Evolutionary conservation across 2,888 invertebrate genomes (phyloP).

Genomic region (Acleris emargana): DNA sequence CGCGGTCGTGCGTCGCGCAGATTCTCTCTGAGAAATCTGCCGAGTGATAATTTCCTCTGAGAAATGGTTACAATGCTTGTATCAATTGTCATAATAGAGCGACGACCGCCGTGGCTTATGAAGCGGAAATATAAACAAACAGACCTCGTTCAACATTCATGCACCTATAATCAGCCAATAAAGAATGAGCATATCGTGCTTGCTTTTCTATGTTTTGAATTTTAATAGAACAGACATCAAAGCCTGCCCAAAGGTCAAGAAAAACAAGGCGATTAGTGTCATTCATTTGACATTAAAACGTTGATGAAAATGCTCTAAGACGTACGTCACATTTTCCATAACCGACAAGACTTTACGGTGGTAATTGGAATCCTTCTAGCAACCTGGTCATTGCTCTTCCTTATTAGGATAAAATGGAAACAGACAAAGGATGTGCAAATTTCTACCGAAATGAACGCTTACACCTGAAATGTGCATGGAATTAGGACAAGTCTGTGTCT

Average conservation of each 20-base stretch:
- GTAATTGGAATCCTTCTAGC: too few relatives aligned
- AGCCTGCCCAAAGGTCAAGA: too few relatives aligned
- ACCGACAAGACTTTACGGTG: too few relatives aligned
- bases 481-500: constrained; percentile 9
- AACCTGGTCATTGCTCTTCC: too few relatives aligned
- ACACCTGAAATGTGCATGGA: constrained; percentile 9
- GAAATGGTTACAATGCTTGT: constrained; percentile 13
- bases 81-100: constrained; percentile 8
- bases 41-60: constrained; percentile 14
- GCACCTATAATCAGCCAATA: background rate
- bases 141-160: background rate
- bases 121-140: constrained; percentile 25
- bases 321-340: too few relatives aligned
- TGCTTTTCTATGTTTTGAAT: too few relatives aligned
- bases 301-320: too few relatives aligned
- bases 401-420: background rate
- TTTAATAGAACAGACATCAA: too few relatives aligned
- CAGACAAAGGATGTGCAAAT: background rate
- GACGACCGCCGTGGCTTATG: background rate
- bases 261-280: too few relatives aligned
- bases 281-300: too few relatives aligned
- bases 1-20: constrained; percentile 2
- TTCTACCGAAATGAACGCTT: background rate
- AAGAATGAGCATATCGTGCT: too few relatives aligned
- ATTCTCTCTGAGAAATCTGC: constrained; percentile 21